Percentiles rank a stretch among this genome's conserved stretches.
Conservation (phyloP, 92 coral and sea anemone genomes). For the Porites cylindrica region DNA sequence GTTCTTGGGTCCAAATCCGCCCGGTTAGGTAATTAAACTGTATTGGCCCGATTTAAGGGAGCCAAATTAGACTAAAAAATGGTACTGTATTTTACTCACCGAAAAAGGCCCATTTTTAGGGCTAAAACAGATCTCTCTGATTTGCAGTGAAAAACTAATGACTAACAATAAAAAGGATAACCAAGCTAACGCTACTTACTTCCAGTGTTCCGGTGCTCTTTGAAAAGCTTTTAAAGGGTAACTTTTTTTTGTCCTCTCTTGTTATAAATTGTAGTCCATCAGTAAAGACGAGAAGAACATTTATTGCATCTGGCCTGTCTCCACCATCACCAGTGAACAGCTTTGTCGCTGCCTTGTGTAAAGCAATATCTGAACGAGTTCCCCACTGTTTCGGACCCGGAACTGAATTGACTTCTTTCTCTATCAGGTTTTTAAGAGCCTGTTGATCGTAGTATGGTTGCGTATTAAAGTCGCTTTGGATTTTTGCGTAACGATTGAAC, state of each 20-base stretch:
- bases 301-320: neutral
- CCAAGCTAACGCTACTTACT: neutral
- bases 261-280: neutral
- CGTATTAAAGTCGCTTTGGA: neutral
- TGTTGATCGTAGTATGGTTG: neutral
- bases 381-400: neutral
- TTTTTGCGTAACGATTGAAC: neutral
- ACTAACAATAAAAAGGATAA: no score
- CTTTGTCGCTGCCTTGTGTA: neutral
- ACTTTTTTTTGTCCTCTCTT: neutral
- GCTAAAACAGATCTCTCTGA: no score
- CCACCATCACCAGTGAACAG: neutral
- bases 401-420: no score
- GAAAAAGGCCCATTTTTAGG: no score
- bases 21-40: no score
- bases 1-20: no score
- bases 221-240: neutral
- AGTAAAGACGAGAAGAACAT: neutral
- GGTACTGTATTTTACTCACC: no score
- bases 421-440: neutral
- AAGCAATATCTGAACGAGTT: slow-evolving; percentile 2
- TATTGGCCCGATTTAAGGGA: no score
- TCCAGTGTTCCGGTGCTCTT: neutral
- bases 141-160: neutral
- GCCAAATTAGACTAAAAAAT: no score